Percentiles rank a stretch among this genome's conserved stretches.
These are phyloP conservation scores for Harpalus rufipes DNA, from an alignment of 2,888 invertebrate species.

Conservation along the genomic window DNA sequence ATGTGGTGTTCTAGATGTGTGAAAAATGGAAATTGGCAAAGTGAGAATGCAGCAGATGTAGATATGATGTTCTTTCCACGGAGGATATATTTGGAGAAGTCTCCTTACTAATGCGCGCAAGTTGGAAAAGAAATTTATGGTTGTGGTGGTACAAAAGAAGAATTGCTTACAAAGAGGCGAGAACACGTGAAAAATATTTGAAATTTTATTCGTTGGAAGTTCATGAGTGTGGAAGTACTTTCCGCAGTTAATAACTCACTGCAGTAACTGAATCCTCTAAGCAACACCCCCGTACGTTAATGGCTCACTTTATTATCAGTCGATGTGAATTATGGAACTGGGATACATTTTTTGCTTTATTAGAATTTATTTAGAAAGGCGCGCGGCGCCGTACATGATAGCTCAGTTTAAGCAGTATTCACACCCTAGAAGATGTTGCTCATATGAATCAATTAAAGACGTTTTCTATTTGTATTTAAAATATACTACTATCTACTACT, in stretches of 20 bases:
- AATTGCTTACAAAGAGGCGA: constrained; percentile 45
- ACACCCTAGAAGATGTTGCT: too few relatives aligned
- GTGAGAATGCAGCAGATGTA: constrained; percentile 1
- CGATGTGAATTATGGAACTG: constrained; percentile 55
- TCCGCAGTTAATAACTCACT: constrained; percentile 50
- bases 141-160: constrained; percentile 35
- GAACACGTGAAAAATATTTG: constrained; percentile 50
- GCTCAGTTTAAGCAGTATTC: constrained; percentile 12
- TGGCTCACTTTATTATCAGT: constrained; percentile 59
- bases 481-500: too few relatives aligned
- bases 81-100: constrained; percentile 9
- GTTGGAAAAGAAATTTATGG: constrained; percentile 22
- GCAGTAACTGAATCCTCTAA: constrained; percentile 41
- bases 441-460: too few relatives aligned
- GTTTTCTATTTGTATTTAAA: too few relatives aligned
- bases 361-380: constrained; percentile 57
- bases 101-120: constrained; percentile 28
- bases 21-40: constrained; percentile 6
- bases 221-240: constrained; percentile 47
- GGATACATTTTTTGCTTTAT: constrained; percentile 58
- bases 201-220: constrained; percentile 51
- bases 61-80: constrained; percentile 3
- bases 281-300: constrained; percentile 44
- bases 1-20: neutral
- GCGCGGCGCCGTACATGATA: constrained; percentile 49